Evolutionary conservation across 2,113 vertebrate genomes (phyloP), one percentile per base, ranked within the genome.

Genomic region (Plecotus auritus): DNA sequence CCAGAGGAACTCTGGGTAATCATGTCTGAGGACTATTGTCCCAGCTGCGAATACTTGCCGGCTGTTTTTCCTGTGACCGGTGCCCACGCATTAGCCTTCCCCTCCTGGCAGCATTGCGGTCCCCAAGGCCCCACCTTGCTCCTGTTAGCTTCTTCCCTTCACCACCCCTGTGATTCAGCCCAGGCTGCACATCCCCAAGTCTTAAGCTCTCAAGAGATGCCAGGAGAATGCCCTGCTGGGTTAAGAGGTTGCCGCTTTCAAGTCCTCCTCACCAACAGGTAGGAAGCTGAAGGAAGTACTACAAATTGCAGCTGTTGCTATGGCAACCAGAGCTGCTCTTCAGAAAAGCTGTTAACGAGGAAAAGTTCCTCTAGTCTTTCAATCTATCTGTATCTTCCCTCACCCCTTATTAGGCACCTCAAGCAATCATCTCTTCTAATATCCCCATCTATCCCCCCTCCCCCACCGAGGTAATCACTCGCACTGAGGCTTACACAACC

Each of bases 241-340:
- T 42, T 54, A 80, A 67, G 32, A 89, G 69, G 89, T 40, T 86
- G 69, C 32, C 12, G 67, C 54, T 93, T 73, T 92, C 83, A 40
- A 74, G 47, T 82, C 64, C 64, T 89, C 64, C 64, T 86, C n/a
- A 23, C 59, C 47, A 69, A 94, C 88, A 85, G 88, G 95, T 90
- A 93, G 76, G 51, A 73, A 66, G 74, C 73, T 54, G 83, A 45
- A 82, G 94, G 73, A 83, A 61, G 82, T 1, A 13, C 59, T 30
- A 12, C 74, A 84, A 85, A 96, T 8, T 72, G 70, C 66, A 69
- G 66, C 84, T 69, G 97, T 96, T 96, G 61, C 96, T 82, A 96
- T 88, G 76, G 85, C 85, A 95, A 94, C 96, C 76, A 17, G 12
- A 51, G 67, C 66, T 4, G 93, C 80, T 96, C 59, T 61, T 89